Base-by-base conservation (phyloP, 1,140 invertebrate species). In the Apis dorsata region DNA sequence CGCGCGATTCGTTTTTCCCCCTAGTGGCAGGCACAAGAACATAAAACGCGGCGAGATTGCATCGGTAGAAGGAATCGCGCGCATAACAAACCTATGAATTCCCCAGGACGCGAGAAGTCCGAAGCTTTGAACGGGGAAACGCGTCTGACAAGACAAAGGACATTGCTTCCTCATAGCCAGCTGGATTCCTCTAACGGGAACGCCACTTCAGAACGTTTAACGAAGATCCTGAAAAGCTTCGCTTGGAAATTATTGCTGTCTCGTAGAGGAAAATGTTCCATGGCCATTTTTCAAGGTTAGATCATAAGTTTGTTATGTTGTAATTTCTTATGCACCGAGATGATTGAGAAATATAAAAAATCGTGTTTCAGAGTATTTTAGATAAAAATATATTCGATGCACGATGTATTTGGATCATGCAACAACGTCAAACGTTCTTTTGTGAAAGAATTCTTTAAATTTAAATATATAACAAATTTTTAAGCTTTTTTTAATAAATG, bases 141-240 rank as follows among this genome's bases (percentile, higher is more conserved):
- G 53, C 62, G 79, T 65, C 53, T 53, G 62, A 81, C 71, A 59
- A 75, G 72, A 75, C 71, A 75, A 75, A 81, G 71, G 79, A 74
- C 79, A 73, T 28, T 17, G 79, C 79, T 80, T 80, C 79, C 79
- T 80, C 60, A 80, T 80, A 65, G 69, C 69, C 34, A 11, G 60
- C 53, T 17, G 79, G 79, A 81, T 81, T 81, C 79, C 71, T 74
- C 70, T 81, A 81, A 81, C 79, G 71, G 66, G 66, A 79, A 77
- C 49, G 49, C 66, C 51, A 28, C 55, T 70, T 79, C 53, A 17
- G 28, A 21, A 79, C 78, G 78, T 79, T 72, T 79, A 79, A 79
- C 57, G 78, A 79, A 79, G 69, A 53, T 57, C 49, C 59, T 79
- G 77, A 70, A 79, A 79, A 60, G 65, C 24, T 44, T 51, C 17